These are phyloP conservation scores for Dendrolimus houi DNA, from an alignment of 2,888 invertebrate genomes.

Conservation along the genomic window DNA sequence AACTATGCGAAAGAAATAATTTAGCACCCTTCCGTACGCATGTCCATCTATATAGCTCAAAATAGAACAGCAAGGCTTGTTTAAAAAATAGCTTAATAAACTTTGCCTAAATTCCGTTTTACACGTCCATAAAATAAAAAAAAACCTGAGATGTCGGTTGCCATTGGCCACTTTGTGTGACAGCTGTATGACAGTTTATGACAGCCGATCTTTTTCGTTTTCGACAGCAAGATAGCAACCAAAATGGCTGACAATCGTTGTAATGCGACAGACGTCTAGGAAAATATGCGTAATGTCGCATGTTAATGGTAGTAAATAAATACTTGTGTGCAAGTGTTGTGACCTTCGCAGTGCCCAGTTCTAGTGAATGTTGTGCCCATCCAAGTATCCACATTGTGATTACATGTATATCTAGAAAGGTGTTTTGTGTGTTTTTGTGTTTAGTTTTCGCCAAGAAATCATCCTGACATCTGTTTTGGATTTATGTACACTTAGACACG, in stretches of 20 bases:
- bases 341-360: slow-evolving; percentile 38
- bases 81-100: too few relatives aligned
- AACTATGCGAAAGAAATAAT: too few relatives aligned
- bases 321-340: slow-evolving; percentile 39
- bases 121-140: too few relatives aligned
- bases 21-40: too few relatives aligned
- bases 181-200: neutral
- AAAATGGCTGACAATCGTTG: slow-evolving; percentile 67
- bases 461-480: slow-evolving; percentile 58
- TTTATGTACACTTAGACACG: slow-evolving; percentile 68
- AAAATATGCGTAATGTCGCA: slow-evolving; percentile 41
- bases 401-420: slow-evolving; percentile 34
- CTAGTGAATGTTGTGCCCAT: slow-evolving; percentile 45
- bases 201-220: slow-evolving; percentile 37
- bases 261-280: slow-evolving; percentile 60
- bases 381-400: slow-evolving; percentile 42
- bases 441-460: slow-evolving; percentile 61
- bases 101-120: too few relatives aligned
- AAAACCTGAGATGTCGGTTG: too few relatives aligned
- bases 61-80: too few relatives aligned
- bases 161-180: neutral
- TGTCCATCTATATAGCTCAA: too few relatives aligned
- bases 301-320: slow-evolving; percentile 54
- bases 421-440: slow-evolving; percentile 62
- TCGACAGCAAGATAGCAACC: slow-evolving; percentile 37